phyloP scores from a whole-genome alignment of 2,113 vertebrate species.

The Vanacampus margaritifer region DNA sequence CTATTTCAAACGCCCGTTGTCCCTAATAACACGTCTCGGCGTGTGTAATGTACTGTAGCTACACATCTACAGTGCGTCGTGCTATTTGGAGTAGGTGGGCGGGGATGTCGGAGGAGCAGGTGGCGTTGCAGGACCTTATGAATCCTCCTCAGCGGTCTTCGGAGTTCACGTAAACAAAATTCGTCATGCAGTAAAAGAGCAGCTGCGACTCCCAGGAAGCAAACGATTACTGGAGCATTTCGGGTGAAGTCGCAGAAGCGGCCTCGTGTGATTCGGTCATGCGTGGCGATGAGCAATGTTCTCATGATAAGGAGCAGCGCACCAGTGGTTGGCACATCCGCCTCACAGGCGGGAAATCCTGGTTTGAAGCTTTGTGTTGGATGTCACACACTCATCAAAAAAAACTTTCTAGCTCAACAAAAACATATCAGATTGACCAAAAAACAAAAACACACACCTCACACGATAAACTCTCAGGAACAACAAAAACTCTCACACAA shows the following conservation, averaged over 20 bases:
- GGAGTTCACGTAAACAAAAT: conserved; percentile 37
- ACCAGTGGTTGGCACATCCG: too few species aligned
- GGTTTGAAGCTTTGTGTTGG: too few species aligned
- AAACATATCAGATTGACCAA: too few species aligned
- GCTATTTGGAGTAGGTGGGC: conserved; percentile 36
- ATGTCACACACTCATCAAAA: too few species aligned
- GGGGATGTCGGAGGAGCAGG: conserved; percentile 11
- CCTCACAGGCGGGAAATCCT: too few species aligned
- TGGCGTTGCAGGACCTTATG: conserved; percentile 28
- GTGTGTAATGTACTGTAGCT: too few species aligned
- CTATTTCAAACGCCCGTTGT: background rate
- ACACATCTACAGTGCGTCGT: background rate
- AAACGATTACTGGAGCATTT: conserved; percentile 23
- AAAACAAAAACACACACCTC: too few species aligned
- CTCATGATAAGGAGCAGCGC: too few species aligned
- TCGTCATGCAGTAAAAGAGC: conserved; percentile 42
- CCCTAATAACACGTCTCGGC: too few species aligned
- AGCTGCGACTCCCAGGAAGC: conserved; percentile 38
- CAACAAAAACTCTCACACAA: too few species aligned
- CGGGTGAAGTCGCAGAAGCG: conserved; percentile 5
- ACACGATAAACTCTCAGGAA: too few species aligned
- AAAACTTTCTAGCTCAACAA: too few species aligned
- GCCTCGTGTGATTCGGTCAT: conserved; percentile 1
- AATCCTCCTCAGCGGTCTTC: conserved; percentile 31
- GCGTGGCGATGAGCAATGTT: background rate